phyloP scores from a whole-genome alignment of 1,140 invertebrate species.

The Drosophila lini region DNA sequence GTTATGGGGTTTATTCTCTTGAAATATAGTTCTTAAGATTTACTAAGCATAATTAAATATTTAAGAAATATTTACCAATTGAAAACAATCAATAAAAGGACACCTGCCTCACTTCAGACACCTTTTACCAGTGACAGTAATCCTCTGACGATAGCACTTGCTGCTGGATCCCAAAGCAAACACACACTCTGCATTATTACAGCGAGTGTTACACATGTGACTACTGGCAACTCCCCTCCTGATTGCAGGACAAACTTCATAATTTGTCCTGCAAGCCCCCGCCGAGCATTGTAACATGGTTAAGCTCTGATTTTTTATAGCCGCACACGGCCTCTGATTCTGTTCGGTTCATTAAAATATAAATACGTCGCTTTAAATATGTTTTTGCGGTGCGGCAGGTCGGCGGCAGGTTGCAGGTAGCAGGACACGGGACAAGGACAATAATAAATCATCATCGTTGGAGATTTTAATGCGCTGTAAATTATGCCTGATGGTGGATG shows the following conservation, averaged over 20 bases:
- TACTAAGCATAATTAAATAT: not conserved
- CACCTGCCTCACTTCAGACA: slow-evolving; percentile 7
- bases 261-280: slow-evolving; percentile 31
- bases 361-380: slow-evolving; percentile 74
- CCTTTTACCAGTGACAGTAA: slow-evolving; percentile 10
- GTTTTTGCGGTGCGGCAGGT: slow-evolving; percentile 54
- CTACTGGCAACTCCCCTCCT: not conserved
- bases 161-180: slow-evolving; percentile 10
- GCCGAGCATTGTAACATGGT: slow-evolving; percentile 48
- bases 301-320: slow-evolving; percentile 56
- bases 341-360: slow-evolving; percentile 68
- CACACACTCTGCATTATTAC: slow-evolving; percentile 4
- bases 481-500: slow-evolving; percentile 62
- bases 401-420: slow-evolving; percentile 12
- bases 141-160: slow-evolving; percentile 21
- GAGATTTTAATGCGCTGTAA: slow-evolving; percentile 74
- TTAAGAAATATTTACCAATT: not conserved
- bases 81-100: not conserved
- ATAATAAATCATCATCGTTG: slow-evolving; percentile 74
- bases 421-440: slow-evolving; percentile 41
- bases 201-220: slow-evolving; percentile 1
- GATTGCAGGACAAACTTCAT: slow-evolving; percentile 44
- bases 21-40: not conserved
- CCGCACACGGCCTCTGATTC: slow-evolving; percentile 17
- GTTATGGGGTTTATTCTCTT: not conserved